A percentile compares a stretch with the other conserved stretches of the same genome.
phyloP scores from a whole-genome alignment of 2,113 vertebrate species.

The Catharus minimus region DNA sequence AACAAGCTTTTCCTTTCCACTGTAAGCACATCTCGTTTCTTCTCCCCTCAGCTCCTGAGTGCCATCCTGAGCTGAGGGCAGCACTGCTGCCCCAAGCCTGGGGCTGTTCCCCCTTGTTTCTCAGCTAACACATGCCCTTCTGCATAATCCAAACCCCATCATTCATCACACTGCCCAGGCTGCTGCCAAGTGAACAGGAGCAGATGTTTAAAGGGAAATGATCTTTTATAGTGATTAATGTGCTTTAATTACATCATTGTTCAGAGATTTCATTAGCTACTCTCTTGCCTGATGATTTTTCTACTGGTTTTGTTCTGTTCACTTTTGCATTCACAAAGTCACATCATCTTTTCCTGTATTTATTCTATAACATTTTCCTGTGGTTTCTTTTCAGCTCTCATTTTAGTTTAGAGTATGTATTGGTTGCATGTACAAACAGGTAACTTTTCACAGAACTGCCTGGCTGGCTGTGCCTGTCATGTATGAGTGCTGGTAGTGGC shows the following conservation, averaged over 20 bases:
- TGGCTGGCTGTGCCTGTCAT: background rate
- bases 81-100: background rate
- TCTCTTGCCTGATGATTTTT: conserved; percentile 15
- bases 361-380: background rate
- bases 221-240: conserved; percentile 58
- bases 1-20: background rate
- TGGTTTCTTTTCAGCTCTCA: background rate
- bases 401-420: background rate
- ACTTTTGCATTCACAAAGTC: background rate
- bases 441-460: background rate
- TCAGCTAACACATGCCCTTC: conserved; percentile 38
- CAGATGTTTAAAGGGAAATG: conserved; percentile 69
- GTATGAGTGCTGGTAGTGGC: background rate
- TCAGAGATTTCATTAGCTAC: conserved; percentile 31
- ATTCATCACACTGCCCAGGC: conserved; percentile 24
- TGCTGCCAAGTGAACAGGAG: conserved; percentile 49
- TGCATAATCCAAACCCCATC: conserved; percentile 22
- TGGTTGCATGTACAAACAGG: conserved; percentile 38
- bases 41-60: background rate
- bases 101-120: background rate
- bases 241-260: conserved; percentile 58
- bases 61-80: background rate
- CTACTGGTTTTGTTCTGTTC: background rate
- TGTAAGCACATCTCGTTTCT: background rate
- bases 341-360: background rate